Base-by-base conservation (phyloP, 2,888 invertebrate genomes). In the Eupithecia centaureata region DNA sequence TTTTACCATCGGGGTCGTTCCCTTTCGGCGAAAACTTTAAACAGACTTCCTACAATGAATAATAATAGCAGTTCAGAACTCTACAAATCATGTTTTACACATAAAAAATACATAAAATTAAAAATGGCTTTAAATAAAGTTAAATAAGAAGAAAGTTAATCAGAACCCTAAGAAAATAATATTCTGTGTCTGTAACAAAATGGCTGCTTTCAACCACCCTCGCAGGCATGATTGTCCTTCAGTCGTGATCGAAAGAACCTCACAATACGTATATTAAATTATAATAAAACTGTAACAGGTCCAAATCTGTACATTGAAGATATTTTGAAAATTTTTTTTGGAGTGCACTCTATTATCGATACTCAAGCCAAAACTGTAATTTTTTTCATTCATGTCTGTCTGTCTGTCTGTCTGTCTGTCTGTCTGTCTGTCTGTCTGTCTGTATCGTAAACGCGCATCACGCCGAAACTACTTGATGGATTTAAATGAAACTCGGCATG, bases 191-290 rank as follows among this genome's bases (percentile, higher is more conserved):
- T 59, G n/a, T 52, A 25, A 68, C 54, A 68, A 71, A 70, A 68
- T 68, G 58, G 15, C 61, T 67, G 64, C 64, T 56, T 68, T 70
- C 57, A 61, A 69, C 63, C 58, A 79, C 80, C 90, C 91, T 88
- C 80, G 79, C 81, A 86, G 91, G 86, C 89, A 86, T 77, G 80
- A 77, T 78, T 82, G 84, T 82, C 87, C 86, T 89, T 87, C 83
- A 82, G 81, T 79, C 80, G 79, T 74, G 60, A 66, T 65, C 72
- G 64, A 51, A 65, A 65, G 58, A 58, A 35, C 80, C 82, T 82
- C 82, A 86, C 85, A 82, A 82, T 83, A 81, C 82, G 83, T 69
- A 84, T 88, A 87, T 85, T 86, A n/a, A n/a, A n/a, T n/a, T n/a
- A n/a, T n/a, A n/a, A n/a, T n/a, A n/a, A n/a, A n/a, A n/a, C n/a